Evolutionary conservation across 2,113 vertebrate species (phyloP).

Genomic region (Ictalurus punctatus): DNA sequence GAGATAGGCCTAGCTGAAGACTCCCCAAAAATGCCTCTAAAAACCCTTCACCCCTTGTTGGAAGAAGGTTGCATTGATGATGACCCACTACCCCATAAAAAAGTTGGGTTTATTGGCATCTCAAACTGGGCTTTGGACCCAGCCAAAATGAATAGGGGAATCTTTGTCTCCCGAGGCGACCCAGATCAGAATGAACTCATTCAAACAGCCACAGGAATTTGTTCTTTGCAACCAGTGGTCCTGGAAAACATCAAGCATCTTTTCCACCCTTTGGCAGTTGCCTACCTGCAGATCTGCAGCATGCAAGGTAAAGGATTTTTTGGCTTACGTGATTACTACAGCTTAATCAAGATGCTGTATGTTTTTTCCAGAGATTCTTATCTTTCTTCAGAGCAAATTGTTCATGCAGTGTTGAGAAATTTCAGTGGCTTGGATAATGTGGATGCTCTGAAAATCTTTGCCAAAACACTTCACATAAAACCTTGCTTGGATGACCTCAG

Average conservation of each 20-base stretch:
- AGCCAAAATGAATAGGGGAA: constrained; percentile 97
- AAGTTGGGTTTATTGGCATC: constrained; percentile 94
- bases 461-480: constrained; percentile 53
- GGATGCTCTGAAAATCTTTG: constrained; percentile 79
- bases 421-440: constrained; percentile 88
- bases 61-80: constrained; percentile 97
- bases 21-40: constrained; percentile 94
- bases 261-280: constrained; percentile 81
- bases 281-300: constrained; percentile 79
- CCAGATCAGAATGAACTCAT: constrained; percentile 82
- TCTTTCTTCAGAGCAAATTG: constrained; percentile 70
- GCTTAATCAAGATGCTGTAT: constrained; percentile 95
- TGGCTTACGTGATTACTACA: constrained; percentile 94
- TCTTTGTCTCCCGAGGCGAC: constrained; percentile 89
- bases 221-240: constrained; percentile 78
- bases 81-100: constrained; percentile 84
- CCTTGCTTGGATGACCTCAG: constrained; percentile 67
- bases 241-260: constrained; percentile 76
- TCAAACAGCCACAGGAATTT: constrained; percentile 87
- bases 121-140: constrained; percentile 98
- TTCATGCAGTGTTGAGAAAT: constrained; percentile 85
- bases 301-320: constrained; percentile 88
- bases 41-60: constrained; percentile 90
- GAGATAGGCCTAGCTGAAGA: constrained; percentile 96
- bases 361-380: constrained; percentile 71